These are phyloP conservation scores for Stenodera caucasica DNA, from an alignment of 2,888 invertebrate species.

Conservation along the genomic window DNA sequence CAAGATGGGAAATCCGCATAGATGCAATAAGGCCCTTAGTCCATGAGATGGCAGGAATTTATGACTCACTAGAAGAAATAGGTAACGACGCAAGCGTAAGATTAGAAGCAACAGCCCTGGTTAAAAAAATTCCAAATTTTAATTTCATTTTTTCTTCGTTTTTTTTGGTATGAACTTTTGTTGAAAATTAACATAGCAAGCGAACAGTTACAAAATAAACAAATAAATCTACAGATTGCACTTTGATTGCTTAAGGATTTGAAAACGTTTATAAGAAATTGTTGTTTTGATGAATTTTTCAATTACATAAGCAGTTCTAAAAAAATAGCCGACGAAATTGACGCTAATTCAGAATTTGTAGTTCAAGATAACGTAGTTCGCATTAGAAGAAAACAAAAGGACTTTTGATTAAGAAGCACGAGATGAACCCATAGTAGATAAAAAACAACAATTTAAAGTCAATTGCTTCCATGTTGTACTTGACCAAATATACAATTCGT, in stretches of 20 bases:
- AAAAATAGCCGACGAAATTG: constrained; percentile 23
- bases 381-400: too few relatives aligned
- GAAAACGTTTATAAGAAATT: not conserved
- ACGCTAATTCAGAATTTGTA: constrained; percentile 15
- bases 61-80: constrained; percentile 31
- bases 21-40: constrained; percentile 22
- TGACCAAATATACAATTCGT: constrained; percentile 21
- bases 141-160: constrained; percentile 18
- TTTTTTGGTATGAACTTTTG: constrained; percentile 29
- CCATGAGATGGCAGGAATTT: constrained; percentile 25
- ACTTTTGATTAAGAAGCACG: constrained; percentile 30
- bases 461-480: constrained; percentile 20
- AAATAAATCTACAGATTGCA: not conserved
- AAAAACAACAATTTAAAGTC: constrained; percentile 29
- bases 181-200: constrained; percentile 29
- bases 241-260: too few relatives aligned
- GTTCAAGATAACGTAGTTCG: too few relatives aligned
- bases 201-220: constrained; percentile 32
- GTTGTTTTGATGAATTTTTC: constrained; percentile 6
- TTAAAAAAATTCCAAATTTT: constrained; percentile 26
- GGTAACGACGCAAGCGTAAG: constrained; percentile 26
- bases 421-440: constrained; percentile 30
- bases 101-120: constrained; percentile 27
- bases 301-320: constrained; percentile 27
- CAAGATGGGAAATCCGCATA: constrained; percentile 25